phyloP scores from a whole-genome alignment of 2,797 vertebrate species.

The Hydrolagus colliei region DNA sequence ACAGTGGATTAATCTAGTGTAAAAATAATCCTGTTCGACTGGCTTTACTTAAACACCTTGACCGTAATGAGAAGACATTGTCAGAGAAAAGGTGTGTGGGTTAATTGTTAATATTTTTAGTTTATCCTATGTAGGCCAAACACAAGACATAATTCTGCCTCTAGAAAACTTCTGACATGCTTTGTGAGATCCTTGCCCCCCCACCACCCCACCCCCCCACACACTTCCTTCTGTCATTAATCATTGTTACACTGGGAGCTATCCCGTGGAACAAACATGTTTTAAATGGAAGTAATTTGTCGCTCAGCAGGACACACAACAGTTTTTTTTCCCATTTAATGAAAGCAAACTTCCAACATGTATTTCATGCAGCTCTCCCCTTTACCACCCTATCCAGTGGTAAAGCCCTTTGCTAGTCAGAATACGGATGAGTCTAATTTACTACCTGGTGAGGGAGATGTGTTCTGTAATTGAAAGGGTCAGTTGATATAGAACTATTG shows the following conservation, averaged over 20 bases:
- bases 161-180: neutral
- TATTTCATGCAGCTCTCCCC: conserved; percentile 56
- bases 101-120: conserved; percentile 3
- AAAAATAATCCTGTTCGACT: neutral
- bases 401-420: conserved; percentile 62
- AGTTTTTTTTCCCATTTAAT: conserved; percentile 41
- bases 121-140: neutral
- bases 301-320: conserved; percentile 67
- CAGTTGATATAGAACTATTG: conserved; percentile 55
- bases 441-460: conserved; percentile 65
- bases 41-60: neutral
- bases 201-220: conserved; percentile 34
- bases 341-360: conserved; percentile 36
- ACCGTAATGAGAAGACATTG: neutral
- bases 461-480: conserved; percentile 69
- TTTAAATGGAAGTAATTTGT: conserved; percentile 73
- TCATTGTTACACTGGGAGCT: conserved; percentile 62
- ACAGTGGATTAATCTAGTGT: neutral
- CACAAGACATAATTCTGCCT: neutral
- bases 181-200: neutral
- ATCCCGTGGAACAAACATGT: conserved; percentile 55
- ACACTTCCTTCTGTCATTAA: conserved; percentile 63
- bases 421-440: conserved; percentile 69
- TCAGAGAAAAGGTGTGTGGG: conserved; percentile 2
- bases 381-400: conserved; percentile 47